phyloP scores from a whole-genome alignment of 2,888 invertebrate genomes.

The Orthosia incerta region DNA sequence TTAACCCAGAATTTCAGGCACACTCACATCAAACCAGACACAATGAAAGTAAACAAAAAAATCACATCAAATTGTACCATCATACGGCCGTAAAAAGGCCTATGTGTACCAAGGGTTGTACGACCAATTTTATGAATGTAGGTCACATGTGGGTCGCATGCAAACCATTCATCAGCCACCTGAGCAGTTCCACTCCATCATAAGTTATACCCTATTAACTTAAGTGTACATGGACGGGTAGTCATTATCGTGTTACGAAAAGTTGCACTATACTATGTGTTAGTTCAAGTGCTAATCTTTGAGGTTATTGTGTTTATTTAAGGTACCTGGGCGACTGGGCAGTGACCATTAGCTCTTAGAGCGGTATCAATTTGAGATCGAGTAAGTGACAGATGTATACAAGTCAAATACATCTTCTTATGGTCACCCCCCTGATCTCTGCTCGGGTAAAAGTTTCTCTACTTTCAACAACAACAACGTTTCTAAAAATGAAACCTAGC shows the following conservation, averaged over 20 bases:
- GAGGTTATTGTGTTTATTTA: background rate
- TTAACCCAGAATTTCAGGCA: no score
- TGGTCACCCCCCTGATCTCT: no score
- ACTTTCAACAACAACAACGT: no score
- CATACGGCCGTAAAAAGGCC: background rate
- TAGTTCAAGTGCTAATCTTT: background rate
- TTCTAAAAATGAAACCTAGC: no score
- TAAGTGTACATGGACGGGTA: background rate
- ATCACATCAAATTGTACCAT: background rate
- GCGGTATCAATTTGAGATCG: no score
- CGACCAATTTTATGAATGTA: slow-evolving; percentile 22
- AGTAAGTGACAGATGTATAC: no score
- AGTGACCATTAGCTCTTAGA: no score
- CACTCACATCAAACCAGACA: background rate
- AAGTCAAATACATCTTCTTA: no score
- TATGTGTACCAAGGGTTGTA: background rate
- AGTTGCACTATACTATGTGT: background rate
- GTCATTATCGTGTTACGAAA: slow-evolving; percentile 5
- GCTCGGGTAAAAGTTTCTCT: no score
- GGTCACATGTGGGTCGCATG: slow-evolving; percentile 41
- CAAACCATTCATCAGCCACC: slow-evolving; percentile 44
- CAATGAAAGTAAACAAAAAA: background rate
- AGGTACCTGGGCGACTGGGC: no score
- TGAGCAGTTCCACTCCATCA: slow-evolving; percentile 34
- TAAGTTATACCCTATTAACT: slow-evolving; percentile 37